These are phyloP conservation scores for Agrochola circellaris DNA, from an alignment of 2,888 invertebrate genomes.

Conservation along the genomic window DNA sequence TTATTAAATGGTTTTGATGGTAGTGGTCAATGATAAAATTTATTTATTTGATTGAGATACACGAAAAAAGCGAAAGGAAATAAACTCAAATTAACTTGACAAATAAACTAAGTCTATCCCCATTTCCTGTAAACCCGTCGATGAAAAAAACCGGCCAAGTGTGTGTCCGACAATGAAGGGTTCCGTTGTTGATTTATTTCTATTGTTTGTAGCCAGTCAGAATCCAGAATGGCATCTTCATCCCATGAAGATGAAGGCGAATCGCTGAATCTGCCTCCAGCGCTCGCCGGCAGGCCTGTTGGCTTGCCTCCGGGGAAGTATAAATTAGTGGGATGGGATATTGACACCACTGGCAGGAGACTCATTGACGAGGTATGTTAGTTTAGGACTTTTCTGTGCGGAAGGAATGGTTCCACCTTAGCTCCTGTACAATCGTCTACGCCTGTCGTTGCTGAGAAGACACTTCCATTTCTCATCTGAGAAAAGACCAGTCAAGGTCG, in stretches of 20 bases:
- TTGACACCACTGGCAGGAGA: conserved; percentile 95
- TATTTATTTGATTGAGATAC: no score
- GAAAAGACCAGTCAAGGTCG: not conserved
- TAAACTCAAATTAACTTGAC: no score
- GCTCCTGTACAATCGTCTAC: not conserved
- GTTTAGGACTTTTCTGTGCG: not conserved
- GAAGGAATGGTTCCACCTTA: not conserved
- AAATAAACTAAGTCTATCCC: no score
- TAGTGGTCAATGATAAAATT: no score
- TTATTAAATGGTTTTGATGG: no score
- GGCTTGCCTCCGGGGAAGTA: conserved; percentile 93
- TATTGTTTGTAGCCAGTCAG: conserved; percentile 12
- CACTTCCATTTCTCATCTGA: not conserved
- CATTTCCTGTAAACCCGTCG: no score
- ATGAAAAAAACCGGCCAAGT: no score
- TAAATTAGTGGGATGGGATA: conserved; percentile 94
- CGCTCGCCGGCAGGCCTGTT: conserved; percentile 85
- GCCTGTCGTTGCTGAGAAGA: not conserved
- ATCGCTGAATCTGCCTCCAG: conserved; percentile 79
- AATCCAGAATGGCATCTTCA: conserved; percentile 7
- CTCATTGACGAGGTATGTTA: conserved; percentile 93
- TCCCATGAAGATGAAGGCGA: not conserved
- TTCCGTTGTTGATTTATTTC: not conserved
- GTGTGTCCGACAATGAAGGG: no score
- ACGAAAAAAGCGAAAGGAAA: no score